Evolutionary conservation across 2,113 vertebrate species (phyloP), one percentile per base, ranked within the genome.

Genomic region (Amphiprion percula): DNA sequence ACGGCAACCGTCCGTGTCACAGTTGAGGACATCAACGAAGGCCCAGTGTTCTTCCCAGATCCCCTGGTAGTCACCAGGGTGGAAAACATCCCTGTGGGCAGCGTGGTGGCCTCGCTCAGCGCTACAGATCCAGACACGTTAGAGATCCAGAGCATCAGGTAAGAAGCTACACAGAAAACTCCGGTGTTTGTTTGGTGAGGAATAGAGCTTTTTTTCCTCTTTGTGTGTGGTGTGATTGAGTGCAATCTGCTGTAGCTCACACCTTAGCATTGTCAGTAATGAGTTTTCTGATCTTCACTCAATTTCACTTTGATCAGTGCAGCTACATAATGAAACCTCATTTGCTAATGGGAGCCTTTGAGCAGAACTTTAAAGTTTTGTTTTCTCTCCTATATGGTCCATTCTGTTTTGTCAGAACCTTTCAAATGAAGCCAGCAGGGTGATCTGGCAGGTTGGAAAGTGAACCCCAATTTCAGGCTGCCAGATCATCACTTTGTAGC

Each of bases 131-230:
- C 97, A 0, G 98, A 99, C 17, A 95, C 95, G 5, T 80, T 97
- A 75, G 96, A 98, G 84, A 94, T 91, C 1, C 98, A 99, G 87
- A 97, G 95, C 80, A 96, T 99, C 92, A 96, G 97, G 98, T 99
- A 83, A 91, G 96, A 76, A 11, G 11, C 2, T 50, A 4, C 6
- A n/a, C 5, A 21, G 9, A 7, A 19, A n/a, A 37, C 7, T 2
- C 4, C 4, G 1, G 0, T 37, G 33, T 37, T 37, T 37, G 33
- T 37, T 7, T 37, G 1, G 6, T 30, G 30, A 5, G 30, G 30
- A 30, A 50, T 6, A 4, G 28, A 17, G 41, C 23, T 41, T 1
- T 21, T 58, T 65, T 69, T 62, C 47, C 37, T 23, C 26, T 26
- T 26, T 26, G 26, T 26, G 26, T n/a, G 19, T 23, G 17, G 16